Percentiles rank a stretch among this genome's conserved stretches.
Evolutionary conservation across 2,797 vertebrate species (phyloP).

Genomic region (Delichon dasypus): DNA sequence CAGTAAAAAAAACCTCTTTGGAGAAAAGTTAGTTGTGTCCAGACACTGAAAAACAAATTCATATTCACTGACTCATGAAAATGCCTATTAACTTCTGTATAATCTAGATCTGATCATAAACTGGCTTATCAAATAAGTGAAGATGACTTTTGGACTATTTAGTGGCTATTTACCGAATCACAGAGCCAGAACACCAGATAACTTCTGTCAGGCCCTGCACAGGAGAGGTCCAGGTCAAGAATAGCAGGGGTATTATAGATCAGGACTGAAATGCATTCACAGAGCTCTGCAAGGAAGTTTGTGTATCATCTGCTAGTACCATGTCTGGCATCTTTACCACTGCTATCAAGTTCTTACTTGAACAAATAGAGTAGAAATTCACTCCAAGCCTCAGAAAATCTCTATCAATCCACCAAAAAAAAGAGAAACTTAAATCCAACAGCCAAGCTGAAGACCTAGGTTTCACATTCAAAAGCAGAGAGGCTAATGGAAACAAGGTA

Average conservation of each 20-base stretch:
- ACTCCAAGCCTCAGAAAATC: neutral
- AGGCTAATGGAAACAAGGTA: neutral
- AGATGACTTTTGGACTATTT: neutral
- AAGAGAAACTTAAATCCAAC: neutral
- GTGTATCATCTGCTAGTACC: neutral
- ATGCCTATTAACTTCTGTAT: neutral
- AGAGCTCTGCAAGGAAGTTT: neutral
- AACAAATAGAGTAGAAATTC: neutral
- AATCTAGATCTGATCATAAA: neutral
- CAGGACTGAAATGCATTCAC: neutral
- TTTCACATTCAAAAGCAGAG: neutral
- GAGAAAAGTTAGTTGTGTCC: neutral
- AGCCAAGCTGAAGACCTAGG: neutral
- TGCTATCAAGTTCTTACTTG: neutral
- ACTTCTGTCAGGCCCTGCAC: neutral
- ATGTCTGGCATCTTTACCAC: neutral
- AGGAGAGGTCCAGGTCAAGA: constrained; percentile 8
- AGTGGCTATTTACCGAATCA: neutral
- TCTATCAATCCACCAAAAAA: neutral
- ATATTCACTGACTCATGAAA: constrained; percentile 26
- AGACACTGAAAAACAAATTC: constrained; percentile 13
- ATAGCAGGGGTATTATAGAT: neutral
- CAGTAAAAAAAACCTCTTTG: too few species aligned
- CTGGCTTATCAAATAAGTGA: neutral
- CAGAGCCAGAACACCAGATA: neutral